phyloP scores from a whole-genome alignment of 2,797 vertebrate genomes.

The Siniperca obscura region DNA sequence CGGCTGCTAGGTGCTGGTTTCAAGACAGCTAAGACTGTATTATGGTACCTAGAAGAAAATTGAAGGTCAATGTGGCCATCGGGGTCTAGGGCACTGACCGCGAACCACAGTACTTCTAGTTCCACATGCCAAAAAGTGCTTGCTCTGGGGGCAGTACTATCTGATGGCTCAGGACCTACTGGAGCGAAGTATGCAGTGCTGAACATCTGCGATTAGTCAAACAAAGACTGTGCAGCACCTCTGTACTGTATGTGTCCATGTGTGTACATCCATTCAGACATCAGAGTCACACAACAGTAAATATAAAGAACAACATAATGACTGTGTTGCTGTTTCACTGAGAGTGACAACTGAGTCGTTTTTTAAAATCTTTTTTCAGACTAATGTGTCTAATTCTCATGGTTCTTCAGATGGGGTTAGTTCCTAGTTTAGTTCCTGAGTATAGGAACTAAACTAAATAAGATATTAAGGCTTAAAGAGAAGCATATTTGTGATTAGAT shows the following conservation, averaged over 20 bases:
- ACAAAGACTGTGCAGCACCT: constrained; percentile 4
- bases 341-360: not conserved
- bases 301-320: not conserved
- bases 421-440: not conserved
- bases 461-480: not conserved
- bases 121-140: not conserved
- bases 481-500: not conserved
- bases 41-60: too few species aligned
- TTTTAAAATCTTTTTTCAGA: not conserved
- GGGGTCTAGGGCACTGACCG: too few species aligned
- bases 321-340: not conserved
- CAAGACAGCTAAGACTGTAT: not conserved
- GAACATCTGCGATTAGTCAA: not conserved
- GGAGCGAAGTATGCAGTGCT: not conserved
- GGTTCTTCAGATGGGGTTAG: not conserved
- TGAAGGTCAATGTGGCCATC: not conserved
- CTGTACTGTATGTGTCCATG: too few species aligned
- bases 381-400: not conserved
- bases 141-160: not conserved
- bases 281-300: not conserved
- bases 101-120: not conserved
- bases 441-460: not conserved
- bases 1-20: not conserved
- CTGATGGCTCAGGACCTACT: not conserved
- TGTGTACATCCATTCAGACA: not conserved